Conservation (phyloP, 2,888 invertebrate genomes). For the Clunio marinus region DNA sequence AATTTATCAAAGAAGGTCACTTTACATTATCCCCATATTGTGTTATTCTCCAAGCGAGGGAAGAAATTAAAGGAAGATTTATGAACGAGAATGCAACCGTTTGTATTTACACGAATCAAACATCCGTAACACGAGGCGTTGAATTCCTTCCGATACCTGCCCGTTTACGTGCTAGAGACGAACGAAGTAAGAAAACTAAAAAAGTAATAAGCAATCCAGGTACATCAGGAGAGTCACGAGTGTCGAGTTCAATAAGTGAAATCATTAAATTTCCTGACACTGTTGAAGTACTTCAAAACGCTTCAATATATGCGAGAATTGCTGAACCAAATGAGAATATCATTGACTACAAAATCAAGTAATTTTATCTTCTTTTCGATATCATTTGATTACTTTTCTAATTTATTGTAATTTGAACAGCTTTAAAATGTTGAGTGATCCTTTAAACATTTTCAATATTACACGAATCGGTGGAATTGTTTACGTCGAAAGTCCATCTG, state of each 20-base stretch:
- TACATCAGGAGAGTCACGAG: background rate
- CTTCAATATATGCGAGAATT: slow-evolving; percentile 52
- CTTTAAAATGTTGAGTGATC: slow-evolving; percentile 42
- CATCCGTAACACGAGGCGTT: background rate
- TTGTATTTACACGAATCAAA: slow-evolving; percentile 16
- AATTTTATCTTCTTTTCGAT: background rate
- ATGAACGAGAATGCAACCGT: slow-evolving; percentile 14
- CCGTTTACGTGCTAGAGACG: background rate
- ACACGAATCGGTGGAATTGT: slow-evolving; percentile 57
- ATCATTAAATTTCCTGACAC: slow-evolving; percentile 46
- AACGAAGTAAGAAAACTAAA: background rate
- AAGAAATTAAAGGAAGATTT: slow-evolving; percentile 43
- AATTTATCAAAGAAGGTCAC: slow-evolving; percentile 13
- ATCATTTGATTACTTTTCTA: background rate
- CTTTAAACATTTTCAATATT: slow-evolving; percentile 53
- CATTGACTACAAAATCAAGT: slow-evolving; percentile 18
- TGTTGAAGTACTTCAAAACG: slow-evolving; percentile 50
- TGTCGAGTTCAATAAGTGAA: background rate
- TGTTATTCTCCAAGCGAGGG: slow-evolving; percentile 54
- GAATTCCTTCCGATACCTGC: slow-evolving; percentile 28
- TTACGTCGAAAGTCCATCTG: slow-evolving; percentile 54
- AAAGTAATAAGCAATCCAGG: background rate
- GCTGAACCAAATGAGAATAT: slow-evolving; percentile 48
- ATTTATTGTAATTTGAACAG: background rate
- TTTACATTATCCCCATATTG: slow-evolving; percentile 53